Evolutionary conservation across 2,888 invertebrate species (phyloP), one percentile per base, ranked within the genome.

Genomic region (Rhagonycha fulva): DNA sequence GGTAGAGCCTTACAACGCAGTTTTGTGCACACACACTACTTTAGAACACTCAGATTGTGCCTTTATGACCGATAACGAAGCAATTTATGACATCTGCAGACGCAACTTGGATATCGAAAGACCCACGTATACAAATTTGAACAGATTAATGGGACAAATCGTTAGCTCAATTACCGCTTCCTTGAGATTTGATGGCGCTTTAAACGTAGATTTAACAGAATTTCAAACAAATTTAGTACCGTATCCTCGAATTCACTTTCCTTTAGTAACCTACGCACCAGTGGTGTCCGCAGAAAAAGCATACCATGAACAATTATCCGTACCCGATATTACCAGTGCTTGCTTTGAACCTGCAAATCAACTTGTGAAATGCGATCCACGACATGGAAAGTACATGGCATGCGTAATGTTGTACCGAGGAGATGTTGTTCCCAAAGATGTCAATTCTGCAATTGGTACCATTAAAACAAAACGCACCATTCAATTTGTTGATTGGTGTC

Each of bases 271-370:
- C 14, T 91, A 90, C 81, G 90, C 90, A 24, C 91, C 90, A 19
- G 89, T 91, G 78, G 89, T 91, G 78, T 90, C 90, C 28, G 90
- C 91, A 26, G 91, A 91, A 82, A 90, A 91, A 83, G 91, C 91
- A 11, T 90, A 90, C 83, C 91, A 91, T 80, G 91, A 91, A 83
- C 90, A 90, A 81, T 84, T 90, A 76, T 86, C 89, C n/a, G 91
- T 90, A 14, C 84, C 89, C 10, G 91, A 92, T 81, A 91, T 92
- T 81, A 92, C 92, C 76, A 90, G 91, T 78, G 88, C 90, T 62
- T 92, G 91, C 83, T 92, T 92, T 82, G 92, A 92, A 83, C 91
- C 91, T 2, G 89, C 89, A 74, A 91, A 91, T 83, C 92, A 92
- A 86, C 90, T 92, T 87, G 88, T 88, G 61, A 88, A 89, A 81